Percentiles rank a stretch among this genome's conserved stretches.
Conservation (phyloP, 2,113 vertebrate genomes). For the Columba livia region DNA sequence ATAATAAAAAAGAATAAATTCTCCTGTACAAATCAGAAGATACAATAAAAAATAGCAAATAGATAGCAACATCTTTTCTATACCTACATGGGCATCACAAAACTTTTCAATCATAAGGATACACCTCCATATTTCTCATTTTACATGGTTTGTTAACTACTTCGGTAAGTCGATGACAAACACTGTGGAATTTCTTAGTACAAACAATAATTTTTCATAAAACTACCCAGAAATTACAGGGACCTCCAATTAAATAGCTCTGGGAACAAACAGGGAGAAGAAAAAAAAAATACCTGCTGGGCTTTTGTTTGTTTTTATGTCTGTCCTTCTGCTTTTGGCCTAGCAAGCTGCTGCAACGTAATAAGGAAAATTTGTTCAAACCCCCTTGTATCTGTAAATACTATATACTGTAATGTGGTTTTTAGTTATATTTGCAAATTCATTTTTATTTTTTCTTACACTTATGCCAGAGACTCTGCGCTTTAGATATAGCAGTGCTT, state of each 20-base stretch:
- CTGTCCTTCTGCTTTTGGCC: not conserved
- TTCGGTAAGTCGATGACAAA: not conserved
- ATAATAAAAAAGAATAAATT: slow-evolving; percentile 73
- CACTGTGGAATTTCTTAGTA: not conserved
- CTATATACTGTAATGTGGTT: not conserved
- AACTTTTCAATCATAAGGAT: slow-evolving; percentile 39
- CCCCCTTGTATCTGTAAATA: not conserved
- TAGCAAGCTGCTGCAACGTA: not conserved
- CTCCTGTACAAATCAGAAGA: slow-evolving; percentile 85
- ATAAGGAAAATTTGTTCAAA: slow-evolving; percentile 15
- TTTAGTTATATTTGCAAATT: not conserved
- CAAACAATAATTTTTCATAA: slow-evolving; percentile 3
- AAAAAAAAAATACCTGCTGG: not conserved
- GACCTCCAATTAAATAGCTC: not conserved
- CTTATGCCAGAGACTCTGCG: not conserved
- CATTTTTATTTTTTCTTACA: not conserved
- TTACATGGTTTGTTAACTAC: slow-evolving; percentile 1
- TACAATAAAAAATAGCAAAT: slow-evolving; percentile 75
- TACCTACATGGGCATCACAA: slow-evolving; percentile 71
- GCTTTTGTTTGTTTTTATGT: not conserved
- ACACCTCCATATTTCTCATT: not conserved
- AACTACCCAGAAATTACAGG: slow-evolving; percentile 15
- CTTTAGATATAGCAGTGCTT: not conserved
- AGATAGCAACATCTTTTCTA: slow-evolving; percentile 74
- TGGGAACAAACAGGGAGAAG: not conserved